A percentile compares a stretch with the other conserved stretches of the same genome.
Evolutionary conservation across 2,888 invertebrate species (phyloP).

Genomic region (Acronicta leporina): DNA sequence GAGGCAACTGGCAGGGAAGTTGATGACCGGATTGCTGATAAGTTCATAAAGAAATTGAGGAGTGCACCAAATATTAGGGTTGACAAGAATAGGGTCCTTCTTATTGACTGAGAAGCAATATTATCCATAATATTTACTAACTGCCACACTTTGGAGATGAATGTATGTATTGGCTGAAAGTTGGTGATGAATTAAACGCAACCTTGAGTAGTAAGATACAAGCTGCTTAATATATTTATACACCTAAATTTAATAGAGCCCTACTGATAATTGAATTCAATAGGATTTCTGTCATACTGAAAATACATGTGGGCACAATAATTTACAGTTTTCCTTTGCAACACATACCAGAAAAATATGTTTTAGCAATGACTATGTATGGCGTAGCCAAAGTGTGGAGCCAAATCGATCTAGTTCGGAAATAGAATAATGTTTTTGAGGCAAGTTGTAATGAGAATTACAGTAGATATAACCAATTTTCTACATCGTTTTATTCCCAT

Average conservation of each 20-base stretch:
- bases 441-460: constrained; percentile 25
- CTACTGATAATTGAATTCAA: background rate
- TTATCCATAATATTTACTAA: constrained; percentile 17
- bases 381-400: constrained; percentile 49
- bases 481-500: constrained; percentile 26
- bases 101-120: constrained; percentile 65
- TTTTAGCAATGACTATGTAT: background rate
- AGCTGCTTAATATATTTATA: constrained; percentile 14
- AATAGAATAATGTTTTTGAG: constrained; percentile 15
- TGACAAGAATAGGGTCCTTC: constrained; percentile 89
- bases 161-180: constrained; percentile 19
- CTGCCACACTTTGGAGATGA: constrained; percentile 45
- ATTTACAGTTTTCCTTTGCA: constrained; percentile 1
- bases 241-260: constrained; percentile 1
- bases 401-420: constrained; percentile 43
- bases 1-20: constrained; percentile 85
- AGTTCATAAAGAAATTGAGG: constrained; percentile 92
- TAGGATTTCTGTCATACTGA: constrained; percentile 17
- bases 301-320: constrained; percentile 2
- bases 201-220: constrained; percentile 2
- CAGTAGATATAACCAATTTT: constrained; percentile 25
- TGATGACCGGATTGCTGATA: constrained; percentile 91
- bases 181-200: constrained; percentile 14
- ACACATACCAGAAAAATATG: too few species aligned
- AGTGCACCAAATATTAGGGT: constrained; percentile 91